Base-by-base conservation (phyloP, 2,888 invertebrate genomes). In the Drosophila rubida region DNA sequence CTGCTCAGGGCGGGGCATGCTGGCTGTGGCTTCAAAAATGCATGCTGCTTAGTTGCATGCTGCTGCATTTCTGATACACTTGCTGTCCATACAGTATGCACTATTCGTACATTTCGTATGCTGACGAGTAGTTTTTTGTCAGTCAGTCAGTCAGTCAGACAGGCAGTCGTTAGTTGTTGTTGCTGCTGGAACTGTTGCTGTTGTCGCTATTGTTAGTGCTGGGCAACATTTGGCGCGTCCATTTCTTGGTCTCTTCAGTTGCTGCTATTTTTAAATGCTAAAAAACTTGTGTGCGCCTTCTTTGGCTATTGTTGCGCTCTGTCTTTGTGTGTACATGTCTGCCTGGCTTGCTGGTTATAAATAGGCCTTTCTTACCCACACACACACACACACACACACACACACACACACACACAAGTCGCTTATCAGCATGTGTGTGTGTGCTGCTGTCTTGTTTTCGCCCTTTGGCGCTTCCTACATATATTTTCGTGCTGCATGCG, bases 211-310 rank as follows among this genome's bases (percentile, higher is more conserved):
- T 58, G 39, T 39, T 7, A 27, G 41, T 39, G 50, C 44, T 60
- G 60, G 37, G 49, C 59, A 59, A 53, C 66, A 71, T 72, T 71
- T 71, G 66, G 71, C 51, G 55, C 44, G 55, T 71, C 37, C 51
- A 76, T 76, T 57, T 64, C 48, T 60, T 37, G 25, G 60, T 19
- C 65, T 71, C 54, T 51, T 59, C 50, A 72, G 58, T 48, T 70
- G 59, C 69, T 61, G 68, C 81, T 74, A 80, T 84, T 78, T 75
- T 77, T 77, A 68, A 66, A 70, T 62, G 70, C 45, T 62, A 48
- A 55, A 60, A 63, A 54, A 69, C 59, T 61, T 68, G 54, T 51
- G 49, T 55, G 57, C 50, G 62, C 64, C 50, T 66, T 62, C 66
- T 59, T 61, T 41, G n/a, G 32, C 22, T 49, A 30, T 37, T 48